Evolutionary conservation across 2,888 invertebrate genomes (phyloP), one percentile per base, ranked within the genome.

Genomic region (Leucophenga maculata): DNA sequence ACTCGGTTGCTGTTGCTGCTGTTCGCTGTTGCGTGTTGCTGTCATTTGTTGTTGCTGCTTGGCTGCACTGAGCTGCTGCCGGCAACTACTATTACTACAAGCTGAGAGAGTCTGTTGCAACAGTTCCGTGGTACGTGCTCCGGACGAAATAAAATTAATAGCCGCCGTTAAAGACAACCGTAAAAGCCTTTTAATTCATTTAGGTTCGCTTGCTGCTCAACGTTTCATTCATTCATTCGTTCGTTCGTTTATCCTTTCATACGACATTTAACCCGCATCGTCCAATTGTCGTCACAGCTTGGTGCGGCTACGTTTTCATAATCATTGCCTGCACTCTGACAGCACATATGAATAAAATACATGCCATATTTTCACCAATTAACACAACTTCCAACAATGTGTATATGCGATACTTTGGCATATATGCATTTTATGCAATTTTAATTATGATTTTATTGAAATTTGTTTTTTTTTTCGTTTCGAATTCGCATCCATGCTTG

Each of bases 351-450:
- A 78, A 79, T 75, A 78, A 76, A 78, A 77, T 81, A 75, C 75
- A 81, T 68, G 82, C 69, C 82, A 83, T 82, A 83, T 79, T 78
- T 79, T 80, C 73, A 75, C 78, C 80, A 81, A 81, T 81, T 81
- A 81, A 83, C 78, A 74, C 74, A 75, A 75, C 72, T 77, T 73
- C 69, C 77, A 69, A 62, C 72, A 60, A 71, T 75, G 76, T 73
- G 72, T 64, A 77, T 71, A 72, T 67, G 68, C 73, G 71, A 74
- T 65, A 67, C 50, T 6, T 1, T 13, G n/a, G 18, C 50, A 13
- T 18, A 39, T 39, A 50, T n/a, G 46, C 50, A 1, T 50, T 50
- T 50, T 50, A 50, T 50, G 50, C 18, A 50, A 50, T 50, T 50
- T 50, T 50, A 50, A 50, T 50, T 50, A 50, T 50, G n/a, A 50